Base-by-base conservation (phyloP, 2,113 vertebrate genomes). In the Hippocampus mohnikei region DNA sequence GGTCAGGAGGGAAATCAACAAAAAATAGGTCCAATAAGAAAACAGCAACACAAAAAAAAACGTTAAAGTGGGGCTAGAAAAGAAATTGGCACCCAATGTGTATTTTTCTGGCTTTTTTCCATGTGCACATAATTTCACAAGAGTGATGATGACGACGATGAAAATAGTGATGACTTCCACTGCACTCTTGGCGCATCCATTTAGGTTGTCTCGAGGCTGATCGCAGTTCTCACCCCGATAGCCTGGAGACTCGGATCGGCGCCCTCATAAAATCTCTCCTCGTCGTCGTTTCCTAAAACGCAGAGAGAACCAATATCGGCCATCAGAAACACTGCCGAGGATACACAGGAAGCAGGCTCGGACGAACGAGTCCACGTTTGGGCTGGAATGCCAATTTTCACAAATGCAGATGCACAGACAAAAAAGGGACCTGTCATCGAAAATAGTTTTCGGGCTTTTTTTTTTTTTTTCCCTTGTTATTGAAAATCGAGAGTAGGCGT, bases 211-310 rank as follows among this genome's bases (percentile, higher is more conserved):
- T 65, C 23, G 7, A 65, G 13, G 33, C 25, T 62, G 48, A 69
- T 58, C 44, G 18, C 50, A 20, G 66, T 65, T 42, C 53, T 53
- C 3, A 68, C 50, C 29, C 65, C 48, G 48, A 77, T 77, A 21
- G 69, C 20, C n/a, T 77, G 75, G 16, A 72, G 75, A 21, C 69
- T 65, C 2, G 74, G 74, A 64, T 72, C 65, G 0, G 59, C 68
- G 23, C 65, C 70, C 12, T 72, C 29, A 18, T 69, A 72, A 59
- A 69, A 42, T 21, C 5, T 46, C n/a, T 41, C 70, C 61, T 23
- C 42, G 3, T 53, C 10, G 4, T 67, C 2, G 9, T 66, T 66
- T 23, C 12, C 61, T 56, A 46, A 23, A 15, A 27, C 63, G 10
- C 6, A 44, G 37, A 23, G 40, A 23, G 23, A 65, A 59, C 58